phyloP scores from a whole-genome alignment of 2,888 invertebrate species.

The Eulithis testata region DNA sequence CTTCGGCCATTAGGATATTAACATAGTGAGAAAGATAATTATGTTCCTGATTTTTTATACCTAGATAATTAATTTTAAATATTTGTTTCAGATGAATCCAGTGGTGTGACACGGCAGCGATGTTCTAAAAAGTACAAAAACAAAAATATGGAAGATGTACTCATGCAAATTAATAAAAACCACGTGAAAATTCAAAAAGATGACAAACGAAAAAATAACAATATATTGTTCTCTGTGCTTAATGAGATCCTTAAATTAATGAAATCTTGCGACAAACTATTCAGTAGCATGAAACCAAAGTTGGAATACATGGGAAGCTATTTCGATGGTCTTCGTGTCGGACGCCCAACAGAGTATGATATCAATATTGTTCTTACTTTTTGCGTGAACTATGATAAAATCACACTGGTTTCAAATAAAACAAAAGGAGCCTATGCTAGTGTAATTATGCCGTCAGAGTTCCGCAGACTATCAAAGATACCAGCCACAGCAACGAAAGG shows the following conservation, averaged over 20 bases:
- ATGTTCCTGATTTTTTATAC: too few relatives aligned
- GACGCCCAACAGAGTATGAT: slow-evolving; percentile 66
- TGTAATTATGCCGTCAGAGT: slow-evolving; percentile 65
- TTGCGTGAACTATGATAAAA: slow-evolving; percentile 60
- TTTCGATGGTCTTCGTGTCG: slow-evolving; percentile 65
- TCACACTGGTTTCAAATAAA: slow-evolving; percentile 50
- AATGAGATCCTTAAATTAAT: slow-evolving; percentile 54
- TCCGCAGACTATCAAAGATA: slow-evolving; percentile 58
- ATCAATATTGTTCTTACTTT: slow-evolving; percentile 62
- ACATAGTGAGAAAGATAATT: too few relatives aligned
- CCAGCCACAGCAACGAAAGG: slow-evolving; percentile 54
- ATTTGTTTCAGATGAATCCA: slow-evolving; percentile 18
- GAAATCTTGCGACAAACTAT: slow-evolving; percentile 54
- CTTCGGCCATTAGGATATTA: too few relatives aligned
- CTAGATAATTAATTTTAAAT: too few relatives aligned
- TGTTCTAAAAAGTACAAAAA: slow-evolving; percentile 28
- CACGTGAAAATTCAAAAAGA: slow-evolving; percentile 56
- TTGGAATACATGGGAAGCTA: slow-evolving; percentile 67
- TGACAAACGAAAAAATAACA: slow-evolving; percentile 57
- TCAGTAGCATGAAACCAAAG: slow-evolving; percentile 60
- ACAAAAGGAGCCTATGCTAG: slow-evolving; percentile 53
- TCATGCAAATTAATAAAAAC: slow-evolving; percentile 55
- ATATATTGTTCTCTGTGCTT: slow-evolving; percentile 56
- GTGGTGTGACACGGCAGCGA: neutral
- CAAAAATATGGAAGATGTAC: slow-evolving; percentile 53